Percentiles rank a stretch among this genome's conserved stretches.
Conservation (phyloP, 2,797 vertebrate genomes). For the Dendrocincla tyrannina region DNA sequence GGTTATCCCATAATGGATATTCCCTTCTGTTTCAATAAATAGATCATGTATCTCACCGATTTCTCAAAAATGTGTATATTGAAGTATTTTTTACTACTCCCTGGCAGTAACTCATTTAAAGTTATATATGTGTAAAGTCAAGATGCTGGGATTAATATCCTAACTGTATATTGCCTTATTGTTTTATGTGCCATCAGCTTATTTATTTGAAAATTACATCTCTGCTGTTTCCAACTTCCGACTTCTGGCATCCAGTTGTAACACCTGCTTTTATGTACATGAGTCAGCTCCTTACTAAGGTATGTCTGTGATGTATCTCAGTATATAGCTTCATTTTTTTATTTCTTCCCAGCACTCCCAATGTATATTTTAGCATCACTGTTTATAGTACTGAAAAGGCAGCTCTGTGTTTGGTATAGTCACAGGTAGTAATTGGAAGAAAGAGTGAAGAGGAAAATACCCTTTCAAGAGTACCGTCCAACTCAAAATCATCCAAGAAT, state of each 20-base stretch:
- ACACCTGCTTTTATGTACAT: conserved; percentile 90
- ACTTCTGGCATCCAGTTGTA: conserved; percentile 92
- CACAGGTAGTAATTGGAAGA: background rate
- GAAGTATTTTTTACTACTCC: background rate
- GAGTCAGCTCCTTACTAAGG: conserved; percentile 92
- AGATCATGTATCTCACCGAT: background rate
- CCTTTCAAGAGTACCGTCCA: background rate
- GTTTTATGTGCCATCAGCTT: conserved; percentile 76
- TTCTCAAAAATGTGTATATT: background rate
- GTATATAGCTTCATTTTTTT: background rate
- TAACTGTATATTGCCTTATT: background rate
- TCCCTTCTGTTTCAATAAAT: background rate
- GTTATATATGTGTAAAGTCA: background rate
- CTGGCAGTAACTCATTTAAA: background rate
- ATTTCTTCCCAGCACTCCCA: background rate
- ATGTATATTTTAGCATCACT: background rate
- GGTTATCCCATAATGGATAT: background rate
- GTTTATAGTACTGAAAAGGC: background rate
- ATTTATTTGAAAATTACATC: conserved; percentile 88
- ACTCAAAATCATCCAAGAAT: background rate
- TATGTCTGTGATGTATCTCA: conserved; percentile 45
- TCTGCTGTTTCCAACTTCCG: conserved; percentile 91
- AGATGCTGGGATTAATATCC: background rate
- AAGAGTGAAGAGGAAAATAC: background rate
- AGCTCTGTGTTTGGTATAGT: background rate